Evolutionary conservation across 2,888 invertebrate species (phyloP), one percentile per base, ranked within the genome.

Genomic region (Lasiommata megera): DNA sequence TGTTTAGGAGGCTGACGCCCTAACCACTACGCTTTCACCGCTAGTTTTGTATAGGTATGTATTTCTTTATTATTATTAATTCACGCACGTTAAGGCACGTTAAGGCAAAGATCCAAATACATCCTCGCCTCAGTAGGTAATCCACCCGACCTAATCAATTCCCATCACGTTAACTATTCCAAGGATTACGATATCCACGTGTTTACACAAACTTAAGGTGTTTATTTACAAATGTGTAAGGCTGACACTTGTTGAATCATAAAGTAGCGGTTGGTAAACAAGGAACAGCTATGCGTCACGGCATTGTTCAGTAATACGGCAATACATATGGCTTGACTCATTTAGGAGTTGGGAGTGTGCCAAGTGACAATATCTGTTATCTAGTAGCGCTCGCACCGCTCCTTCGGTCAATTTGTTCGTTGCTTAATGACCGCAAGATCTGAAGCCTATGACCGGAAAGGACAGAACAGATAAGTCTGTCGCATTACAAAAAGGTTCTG

Each of bases 251-350:
- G 77, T 76, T 76, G 74, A 73, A 72, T 75, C 71, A 75, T 80
- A 80, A 77, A 77, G 74, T 70, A 65, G 65, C 66, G 60, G 64
- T 67, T 67, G 62, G 71, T 76, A 76, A 77, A 80, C 79, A 76
- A 73, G 77, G 74, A 79, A 78, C 72, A 58, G 16, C 38, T 46
- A 73, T 80, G 82, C 76, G 77, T 80, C 77, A 79, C 57, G 48
- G 66, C 69, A 80, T 81, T 80, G 80, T 82, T 79, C 71, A 72
- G 73, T 74, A 71, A 73, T 74, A 73, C 70, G 70, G 74, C 74
- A 72, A 73, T 74, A 73, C 70, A 70, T 68, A 64, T 65, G 63
- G 66, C 62, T 67, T 73, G 72, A 73, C 67, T 76, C 74, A 74
- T 68, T 60, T 50, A 51, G 55, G 47, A 16, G 57, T 74, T 76